Conservation (phyloP, 2,113 vertebrate species). For the Abramis brama region DNA sequence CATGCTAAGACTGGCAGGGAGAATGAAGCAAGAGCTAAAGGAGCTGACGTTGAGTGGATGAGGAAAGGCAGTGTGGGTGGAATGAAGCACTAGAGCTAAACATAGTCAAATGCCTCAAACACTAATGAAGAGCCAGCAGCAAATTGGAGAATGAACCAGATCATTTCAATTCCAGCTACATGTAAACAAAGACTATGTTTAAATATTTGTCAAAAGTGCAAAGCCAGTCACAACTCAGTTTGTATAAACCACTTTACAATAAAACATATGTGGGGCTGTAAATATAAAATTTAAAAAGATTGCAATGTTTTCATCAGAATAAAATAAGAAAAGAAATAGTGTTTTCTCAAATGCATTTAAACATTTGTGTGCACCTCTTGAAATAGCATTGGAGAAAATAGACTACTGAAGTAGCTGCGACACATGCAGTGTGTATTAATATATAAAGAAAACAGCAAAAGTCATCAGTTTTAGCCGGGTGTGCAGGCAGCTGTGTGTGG, state of each 20-base stretch:
- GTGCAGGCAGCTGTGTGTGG: constrained; percentile 70
- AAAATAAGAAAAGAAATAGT: constrained; percentile 30
- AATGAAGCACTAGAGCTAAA: constrained; percentile 46
- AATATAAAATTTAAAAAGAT: not conserved
- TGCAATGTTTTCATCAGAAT: not conserved
- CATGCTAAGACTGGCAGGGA: constrained; percentile 44
- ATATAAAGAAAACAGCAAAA: constrained; percentile 68
- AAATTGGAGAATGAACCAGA: not conserved
- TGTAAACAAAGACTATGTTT: not conserved
- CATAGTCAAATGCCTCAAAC: constrained; percentile 46
- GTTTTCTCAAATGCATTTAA: constrained; percentile 14
- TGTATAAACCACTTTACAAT: not conserved
- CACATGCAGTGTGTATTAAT: constrained; percentile 68
- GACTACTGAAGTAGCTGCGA: constrained; percentile 49
- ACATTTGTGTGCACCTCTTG: constrained; percentile 34
- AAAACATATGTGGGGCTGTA: not conserved
- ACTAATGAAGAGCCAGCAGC: constrained; percentile 8
- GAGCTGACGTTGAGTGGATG: constrained; percentile 48
- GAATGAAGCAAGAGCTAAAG: constrained; percentile 53
- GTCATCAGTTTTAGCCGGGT: constrained; percentile 64
- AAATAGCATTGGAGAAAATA: constrained; percentile 59
- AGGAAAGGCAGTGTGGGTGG: constrained; percentile 52
- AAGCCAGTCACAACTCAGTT: not conserved
- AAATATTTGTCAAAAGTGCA: not conserved
- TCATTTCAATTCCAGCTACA: not conserved